These are phyloP conservation scores for Tetrax tetrax DNA, from an alignment of 2,113 vertebrate genomes.

Conservation along the genomic window DNA sequence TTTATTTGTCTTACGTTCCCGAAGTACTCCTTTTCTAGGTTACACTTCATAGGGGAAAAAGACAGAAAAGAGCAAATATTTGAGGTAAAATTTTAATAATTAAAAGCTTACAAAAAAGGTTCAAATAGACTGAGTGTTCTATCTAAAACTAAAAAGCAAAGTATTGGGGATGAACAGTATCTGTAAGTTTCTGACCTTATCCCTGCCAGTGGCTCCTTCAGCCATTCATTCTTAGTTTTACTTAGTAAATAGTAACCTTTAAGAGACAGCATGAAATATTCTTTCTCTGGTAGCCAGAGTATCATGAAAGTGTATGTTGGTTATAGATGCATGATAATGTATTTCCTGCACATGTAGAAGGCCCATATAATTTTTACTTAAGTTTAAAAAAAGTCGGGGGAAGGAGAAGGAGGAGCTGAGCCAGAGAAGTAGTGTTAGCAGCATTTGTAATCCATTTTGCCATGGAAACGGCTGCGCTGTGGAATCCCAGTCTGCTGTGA, in stretches of 20 bases:
- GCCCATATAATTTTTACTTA: background rate
- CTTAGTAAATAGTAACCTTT: background rate
- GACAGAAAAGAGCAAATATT: background rate
- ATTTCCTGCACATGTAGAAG: background rate
- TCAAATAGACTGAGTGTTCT: background rate
- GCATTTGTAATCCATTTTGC: slow-evolving; percentile 33
- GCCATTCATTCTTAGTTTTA: background rate
- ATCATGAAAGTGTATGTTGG: background rate
- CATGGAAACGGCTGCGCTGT: slow-evolving; percentile 60
- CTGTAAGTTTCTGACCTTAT: background rate
- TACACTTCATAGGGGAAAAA: background rate
- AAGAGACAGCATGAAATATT: background rate
- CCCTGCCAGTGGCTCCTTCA: background rate
- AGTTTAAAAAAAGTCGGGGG: background rate
- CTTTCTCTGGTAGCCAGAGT: background rate
- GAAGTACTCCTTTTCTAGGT: background rate
- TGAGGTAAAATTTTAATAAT: background rate
- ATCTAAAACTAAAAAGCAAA: background rate
- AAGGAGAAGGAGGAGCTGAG: background rate
- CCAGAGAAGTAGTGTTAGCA: background rate
- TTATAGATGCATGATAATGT: background rate
- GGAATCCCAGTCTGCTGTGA: slow-evolving; percentile 22
- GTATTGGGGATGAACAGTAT: background rate
- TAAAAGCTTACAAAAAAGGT: background rate
- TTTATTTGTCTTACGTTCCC: background rate